Evolutionary conservation across 2,888 invertebrate species (phyloP).

Genomic region (Gymnosoma rotundatum): DNA sequence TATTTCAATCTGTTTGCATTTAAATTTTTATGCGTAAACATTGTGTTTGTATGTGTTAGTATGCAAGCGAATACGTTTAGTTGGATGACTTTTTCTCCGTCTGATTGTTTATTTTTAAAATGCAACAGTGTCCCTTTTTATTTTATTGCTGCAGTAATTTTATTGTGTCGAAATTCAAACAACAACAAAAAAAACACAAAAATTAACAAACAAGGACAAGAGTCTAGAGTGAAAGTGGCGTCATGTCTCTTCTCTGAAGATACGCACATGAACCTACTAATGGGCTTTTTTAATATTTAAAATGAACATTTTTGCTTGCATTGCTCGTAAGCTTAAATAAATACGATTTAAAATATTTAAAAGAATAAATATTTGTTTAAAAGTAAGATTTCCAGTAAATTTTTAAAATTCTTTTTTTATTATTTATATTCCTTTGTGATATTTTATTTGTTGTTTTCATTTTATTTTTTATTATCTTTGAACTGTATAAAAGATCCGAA

Average conservation of each 20-base stretch:
- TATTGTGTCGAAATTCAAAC: constrained; percentile 30
- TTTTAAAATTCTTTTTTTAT: too few species aligned
- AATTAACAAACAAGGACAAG: not conserved
- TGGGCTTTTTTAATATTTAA: constrained; percentile 37
- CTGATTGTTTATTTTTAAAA: constrained; percentile 19
- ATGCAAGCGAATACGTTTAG: constrained; percentile 6
- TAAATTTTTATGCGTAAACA: constrained; percentile 64
- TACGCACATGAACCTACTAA: constrained; percentile 17
- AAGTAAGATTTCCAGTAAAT: too few species aligned
- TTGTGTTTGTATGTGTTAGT: constrained; percentile 28
- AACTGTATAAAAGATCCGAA: too few species aligned
- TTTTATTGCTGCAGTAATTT: constrained; percentile 47
- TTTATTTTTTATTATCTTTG: too few species aligned
- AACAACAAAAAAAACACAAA: not conserved
- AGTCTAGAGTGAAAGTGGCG: constrained; percentile 54
- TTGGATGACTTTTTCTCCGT: not conserved
- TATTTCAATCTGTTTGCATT: constrained; percentile 68
- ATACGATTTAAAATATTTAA: constrained; percentile 2
- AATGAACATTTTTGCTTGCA: not conserved
- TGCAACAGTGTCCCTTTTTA: constrained; percentile 52
- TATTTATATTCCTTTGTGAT: too few species aligned
- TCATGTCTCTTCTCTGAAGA: constrained; percentile 2
- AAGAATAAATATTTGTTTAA: too few species aligned
- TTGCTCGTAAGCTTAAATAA: not conserved
- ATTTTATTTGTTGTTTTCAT: too few species aligned